These are phyloP conservation scores for Pachycephala philippinensis DNA, from an alignment of 2,113 vertebrate species.

Conservation along the genomic window DNA sequence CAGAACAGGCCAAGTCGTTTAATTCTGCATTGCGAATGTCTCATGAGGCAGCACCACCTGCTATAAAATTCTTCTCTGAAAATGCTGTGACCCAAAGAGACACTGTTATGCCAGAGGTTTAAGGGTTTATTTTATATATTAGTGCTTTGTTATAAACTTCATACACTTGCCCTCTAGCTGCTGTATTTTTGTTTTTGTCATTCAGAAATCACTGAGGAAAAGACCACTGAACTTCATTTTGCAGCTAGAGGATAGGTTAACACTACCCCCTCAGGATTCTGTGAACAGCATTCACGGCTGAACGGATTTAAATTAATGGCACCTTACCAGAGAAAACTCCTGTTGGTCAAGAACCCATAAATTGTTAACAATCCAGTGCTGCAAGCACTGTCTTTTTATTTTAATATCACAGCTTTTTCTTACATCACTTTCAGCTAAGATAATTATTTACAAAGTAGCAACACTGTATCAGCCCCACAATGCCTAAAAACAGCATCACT, in stretches of 20 bases:
- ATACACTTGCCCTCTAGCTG: conserved; percentile 13
- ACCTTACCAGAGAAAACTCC: background rate
- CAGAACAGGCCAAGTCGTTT: conserved; percentile 36
- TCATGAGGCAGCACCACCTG: conserved; percentile 36
- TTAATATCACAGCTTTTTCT: background rate
- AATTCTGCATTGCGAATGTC: background rate
- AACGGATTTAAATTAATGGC: background rate
- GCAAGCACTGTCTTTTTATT: background rate
- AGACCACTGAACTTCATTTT: background rate
- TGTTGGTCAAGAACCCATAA: background rate
- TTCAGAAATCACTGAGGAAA: background rate
- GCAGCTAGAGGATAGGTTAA: background rate
- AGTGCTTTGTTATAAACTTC: conserved; percentile 18
- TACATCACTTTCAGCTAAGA: background rate
- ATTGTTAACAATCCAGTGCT: background rate
- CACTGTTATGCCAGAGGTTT: background rate
- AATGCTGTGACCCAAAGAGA: conserved; percentile 29
- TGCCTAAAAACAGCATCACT: background rate
- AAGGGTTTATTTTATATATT: conserved; percentile 30
- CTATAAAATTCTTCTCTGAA: conserved; percentile 22
- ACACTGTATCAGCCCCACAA: background rate
- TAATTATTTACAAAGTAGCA: background rate
- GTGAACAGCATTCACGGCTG: background rate
- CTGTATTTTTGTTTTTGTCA: conserved; percentile 21
- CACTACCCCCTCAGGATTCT: background rate